Evolutionary conservation across 2,113 vertebrate species (phyloP).

Genomic region (Pituophis catenifer): DNA sequence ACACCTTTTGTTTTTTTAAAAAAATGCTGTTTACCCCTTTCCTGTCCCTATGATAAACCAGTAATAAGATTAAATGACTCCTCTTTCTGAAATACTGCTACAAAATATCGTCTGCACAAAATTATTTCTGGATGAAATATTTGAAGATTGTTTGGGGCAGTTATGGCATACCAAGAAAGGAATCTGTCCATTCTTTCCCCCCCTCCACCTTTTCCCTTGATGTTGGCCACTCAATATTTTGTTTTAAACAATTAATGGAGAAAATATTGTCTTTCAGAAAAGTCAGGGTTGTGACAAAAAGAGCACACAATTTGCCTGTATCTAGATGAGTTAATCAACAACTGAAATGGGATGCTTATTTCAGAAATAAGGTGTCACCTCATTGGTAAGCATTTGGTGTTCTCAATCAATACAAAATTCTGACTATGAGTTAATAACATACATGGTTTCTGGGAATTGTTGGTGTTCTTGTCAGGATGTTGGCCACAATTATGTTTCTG

Average conservation of each 20-base stretch:
- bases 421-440: not conserved
- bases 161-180: not conserved
- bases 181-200: not conserved
- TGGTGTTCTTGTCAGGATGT: not conserved
- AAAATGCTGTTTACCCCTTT: not conserved
- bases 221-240: not conserved
- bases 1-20: not conserved
- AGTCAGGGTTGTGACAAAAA: not conserved
- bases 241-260: not conserved
- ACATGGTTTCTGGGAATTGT: not conserved
- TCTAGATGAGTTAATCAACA: not conserved
- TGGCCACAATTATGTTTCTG: not conserved
- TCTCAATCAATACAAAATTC: not conserved
- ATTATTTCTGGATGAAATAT: not conserved
- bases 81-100: not conserved
- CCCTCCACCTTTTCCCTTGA: not conserved
- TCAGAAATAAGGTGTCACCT: not conserved
- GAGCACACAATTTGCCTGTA: not conserved
- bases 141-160: not conserved
- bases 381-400: not conserved
- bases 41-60: not conserved
- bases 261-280: not conserved
- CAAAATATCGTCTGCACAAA: not conserved
- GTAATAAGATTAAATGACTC: not conserved
- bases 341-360: not conserved